Evolutionary conservation across 2,797 vertebrate genomes (phyloP), one percentile per base, ranked within the genome.

Genomic region (Rhabdophis nuchalis): DNA sequence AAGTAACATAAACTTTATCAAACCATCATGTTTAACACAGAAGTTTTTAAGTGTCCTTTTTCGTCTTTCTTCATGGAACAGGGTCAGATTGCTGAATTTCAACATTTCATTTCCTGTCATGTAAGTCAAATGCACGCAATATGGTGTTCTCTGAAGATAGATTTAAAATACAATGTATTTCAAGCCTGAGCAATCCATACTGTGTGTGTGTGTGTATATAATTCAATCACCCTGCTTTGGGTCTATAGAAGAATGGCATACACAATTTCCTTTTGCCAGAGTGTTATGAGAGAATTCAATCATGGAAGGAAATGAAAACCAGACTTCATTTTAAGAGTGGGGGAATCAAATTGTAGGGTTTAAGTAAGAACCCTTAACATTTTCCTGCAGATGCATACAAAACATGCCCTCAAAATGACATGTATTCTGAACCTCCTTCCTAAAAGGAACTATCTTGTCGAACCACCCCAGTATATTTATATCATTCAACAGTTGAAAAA

Each of bases 211-310:
- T 68, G 29, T 94, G 0, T 50, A 6, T 90, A 54, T 88, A 88
- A 20, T 91, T 93, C 50, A 88, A 92, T 90, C 54, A 82, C 72
- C 41, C 85, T 60, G 54, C 61, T 90, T 64, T 90, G 52, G 20
- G 29, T 68, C 53, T 87, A 72, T 87, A 53, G 58, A 92, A 89
- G 77, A 90, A 92, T 77, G 92, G 92, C 89, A 92, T 72, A 92
- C 53, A 53, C 92, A 90, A 87, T 92, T 92, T 92, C 89, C 92
- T 46, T 90, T 90, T 90, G 54, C 89, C 85, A 90, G 89, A 90
- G 92, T 87, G 61, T 90, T 92, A 92, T 58, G 16, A 90, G 88
- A 72, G 92, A 93, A 93, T 91, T 93, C 88, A 91, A 91, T 93
- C 58, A 87, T 87, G 16, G 41, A 56, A 68, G 85, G 89, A 68